A percentile compares a stretch with the other conserved stretches of the same genome.
Evolutionary conservation across 2,113 vertebrate genomes (phyloP).

Genomic region (Vulpes vulpes): DNA sequence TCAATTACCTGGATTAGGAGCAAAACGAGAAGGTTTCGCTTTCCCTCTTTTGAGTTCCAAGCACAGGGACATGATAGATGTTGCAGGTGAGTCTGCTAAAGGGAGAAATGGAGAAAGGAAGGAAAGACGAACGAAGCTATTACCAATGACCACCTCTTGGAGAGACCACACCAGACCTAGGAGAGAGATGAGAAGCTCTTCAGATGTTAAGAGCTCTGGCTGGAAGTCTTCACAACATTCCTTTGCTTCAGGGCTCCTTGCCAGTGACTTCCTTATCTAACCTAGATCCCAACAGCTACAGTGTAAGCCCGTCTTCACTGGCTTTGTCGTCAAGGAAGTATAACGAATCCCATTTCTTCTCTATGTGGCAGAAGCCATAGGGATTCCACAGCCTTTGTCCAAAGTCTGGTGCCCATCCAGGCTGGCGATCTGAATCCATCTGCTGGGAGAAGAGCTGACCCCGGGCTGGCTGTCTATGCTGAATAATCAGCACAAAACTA

Average conservation of each 20-base stretch:
- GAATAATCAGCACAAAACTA: conserved; percentile 60
- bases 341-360: not conserved
- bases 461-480: not conserved
- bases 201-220: not conserved
- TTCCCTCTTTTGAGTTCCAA: not conserved
- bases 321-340: not conserved
- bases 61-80: not conserved
- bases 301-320: not conserved
- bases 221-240: not conserved
- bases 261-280: not conserved
- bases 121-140: not conserved
- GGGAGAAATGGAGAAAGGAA: conserved; percentile 8
- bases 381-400: conserved; percentile 27
- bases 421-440: conserved; percentile 33
- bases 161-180: not conserved
- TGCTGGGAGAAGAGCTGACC: not conserved
- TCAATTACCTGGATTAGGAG: not conserved
- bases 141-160: not conserved
- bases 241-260: not conserved
- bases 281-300: not conserved
- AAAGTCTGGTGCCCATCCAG: not conserved
- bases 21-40: not conserved
- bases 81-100: not conserved
- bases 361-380: not conserved
- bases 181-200: not conserved